Evolutionary conservation across 2,797 vertebrate genomes (phyloP).

Genomic region (Cichlasoma orientale): DNA sequence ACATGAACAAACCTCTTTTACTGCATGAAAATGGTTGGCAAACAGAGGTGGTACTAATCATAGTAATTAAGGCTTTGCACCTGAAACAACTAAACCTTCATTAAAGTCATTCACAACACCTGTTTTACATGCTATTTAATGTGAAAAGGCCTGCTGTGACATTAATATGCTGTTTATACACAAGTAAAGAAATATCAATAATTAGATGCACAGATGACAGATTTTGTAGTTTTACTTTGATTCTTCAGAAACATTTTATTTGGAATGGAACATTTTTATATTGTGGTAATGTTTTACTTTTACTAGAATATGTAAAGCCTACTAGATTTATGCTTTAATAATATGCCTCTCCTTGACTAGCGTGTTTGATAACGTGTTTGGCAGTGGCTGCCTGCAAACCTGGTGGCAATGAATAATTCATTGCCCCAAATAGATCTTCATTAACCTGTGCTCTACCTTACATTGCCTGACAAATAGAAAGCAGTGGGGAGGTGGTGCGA

Average conservation of each 20-base stretch:
- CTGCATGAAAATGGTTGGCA: background rate
- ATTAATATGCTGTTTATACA: no score
- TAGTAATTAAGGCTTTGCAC: background rate
- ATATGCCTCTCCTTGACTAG: background rate
- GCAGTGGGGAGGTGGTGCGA: conserved; percentile 11
- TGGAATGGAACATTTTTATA: no score
- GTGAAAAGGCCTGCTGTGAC: background rate
- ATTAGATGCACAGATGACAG: background rate
- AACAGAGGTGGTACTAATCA: background rate
- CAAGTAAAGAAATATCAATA: background rate
- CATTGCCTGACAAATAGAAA: conserved; percentile 71
- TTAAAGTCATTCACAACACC: background rate
- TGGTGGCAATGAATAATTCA: conserved; percentile 50
- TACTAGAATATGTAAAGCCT: background rate
- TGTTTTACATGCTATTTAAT: background rate
- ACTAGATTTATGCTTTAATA: background rate
- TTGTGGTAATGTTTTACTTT: background rate
- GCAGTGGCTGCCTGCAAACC: conserved; percentile 24
- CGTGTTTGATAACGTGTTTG: conserved; percentile 21
- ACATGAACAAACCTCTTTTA: background rate
- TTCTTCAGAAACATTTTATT: background rate
- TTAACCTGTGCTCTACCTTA: conserved; percentile 38
- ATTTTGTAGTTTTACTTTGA: background rate
- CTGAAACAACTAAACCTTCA: background rate
- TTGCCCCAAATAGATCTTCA: conserved; percentile 26